Evolutionary conservation across 2,888 invertebrate genomes (phyloP), one percentile per base, ranked within the genome.

Genomic region (Ennomos quercinarius): DNA sequence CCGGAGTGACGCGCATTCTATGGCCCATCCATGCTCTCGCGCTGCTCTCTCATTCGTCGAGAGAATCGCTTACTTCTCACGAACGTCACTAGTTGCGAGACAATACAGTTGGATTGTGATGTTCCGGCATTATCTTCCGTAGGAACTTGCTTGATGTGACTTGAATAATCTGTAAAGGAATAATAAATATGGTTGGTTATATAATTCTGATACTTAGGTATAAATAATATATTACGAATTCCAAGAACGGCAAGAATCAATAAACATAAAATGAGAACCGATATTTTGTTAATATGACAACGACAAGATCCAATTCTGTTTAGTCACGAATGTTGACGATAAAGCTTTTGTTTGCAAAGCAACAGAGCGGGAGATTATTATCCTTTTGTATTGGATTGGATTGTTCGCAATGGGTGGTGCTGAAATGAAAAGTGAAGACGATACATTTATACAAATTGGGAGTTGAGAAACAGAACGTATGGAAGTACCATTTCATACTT

Each of bases 11-110:
- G 89, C 90, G 89, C 91, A 92, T 92, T 75, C 91, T 91, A 91
- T 77, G 90, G 88, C 72, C 89, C 91, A 89, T 89, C 91, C 91
- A 91, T 91, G 83, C 90, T 89, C 84, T 72, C 67, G 74, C 76
- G 75, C 76, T 73, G 76, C 71, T 68, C 80, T 78, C 76, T 81
- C 86, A 87, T 85, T 83, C 79, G 81, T 77, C 67, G 73, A 79
- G 62, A 64, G 61, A 63, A 70, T 67, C 70, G 67, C 41, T 59
- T 65, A 63, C 68, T 71, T 74, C 60, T 61, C 55, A 65, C 58
- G 8, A n/a, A 10, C 6, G 13, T 10, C 34, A 27, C 48, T 39
- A 62, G 62, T 63, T 59, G 63, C n/a, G 50, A 34, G 44, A 45
- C n/a, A 36, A 27, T 27, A 27, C 36, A 9, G 41, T 34, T 39